Evolutionary conservation across 2,113 vertebrate species (phyloP), one percentile per base, ranked within the genome.

Genomic region (Cheirogaleus medius): DNA sequence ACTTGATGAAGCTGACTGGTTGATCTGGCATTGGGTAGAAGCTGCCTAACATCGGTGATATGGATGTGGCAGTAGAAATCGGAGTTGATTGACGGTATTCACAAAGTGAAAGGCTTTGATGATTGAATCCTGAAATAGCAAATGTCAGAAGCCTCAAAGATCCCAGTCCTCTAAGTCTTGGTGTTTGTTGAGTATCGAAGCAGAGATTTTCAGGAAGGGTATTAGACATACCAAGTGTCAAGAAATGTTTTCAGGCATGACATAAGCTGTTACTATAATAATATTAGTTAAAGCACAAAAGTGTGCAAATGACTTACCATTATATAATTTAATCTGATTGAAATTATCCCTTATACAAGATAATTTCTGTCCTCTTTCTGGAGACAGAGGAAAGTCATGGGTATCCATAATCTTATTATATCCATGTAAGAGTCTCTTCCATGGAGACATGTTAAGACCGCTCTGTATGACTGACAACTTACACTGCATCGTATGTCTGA

Each of bases 31-130:
- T 60, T 60, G 8, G 18, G 44, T 13, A 69, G 25, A 96, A 80
- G 34, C 34, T 76, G 78, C 29, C 54, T 91, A 85, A 82, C 34
- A 71, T 87, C 77, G 94, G 20, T 80, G 47, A 95, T 54, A 6
- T 32, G 52, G 13, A 91, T 32, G 4, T 76, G 89, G 52, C 91
- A 97, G 91, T 37, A 77, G n/a, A 60, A 94, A 90, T 63, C 82
- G 64, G 34, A 80, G 60, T 6, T 94, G 97, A 97, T 94, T 94
- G 91, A 98, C 91, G 69, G 4, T 64, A 69, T 80, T 95, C 73
- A 87, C 32, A 39, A 64, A 96, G n/a, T 86, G 15, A 76, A 89
- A 58, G 44, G 1, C 58, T 93, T 96, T 84, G 23, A 86, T 83
- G 68, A 84, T 56, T 85, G 44, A 92, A 64, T 90, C 6, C 32